Percentiles rank a stretch among this genome's conserved stretches.
Evolutionary conservation across 2,797 vertebrate genomes (phyloP).

Genomic region (Ataeniobius toweri): DNA sequence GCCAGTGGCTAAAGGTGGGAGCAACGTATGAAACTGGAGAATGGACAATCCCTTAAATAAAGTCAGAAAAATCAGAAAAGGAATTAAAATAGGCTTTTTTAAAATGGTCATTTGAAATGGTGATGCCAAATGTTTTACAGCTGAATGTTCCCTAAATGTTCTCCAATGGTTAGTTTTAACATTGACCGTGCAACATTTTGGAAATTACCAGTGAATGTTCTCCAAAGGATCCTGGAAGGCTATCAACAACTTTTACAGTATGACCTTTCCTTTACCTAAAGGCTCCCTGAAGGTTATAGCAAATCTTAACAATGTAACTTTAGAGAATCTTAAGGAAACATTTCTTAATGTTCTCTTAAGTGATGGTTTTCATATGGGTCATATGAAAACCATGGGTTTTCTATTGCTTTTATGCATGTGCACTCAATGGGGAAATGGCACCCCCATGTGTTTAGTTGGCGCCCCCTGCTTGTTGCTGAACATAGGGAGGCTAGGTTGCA

Average conservation of each 20-base stretch:
- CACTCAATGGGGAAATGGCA: background rate
- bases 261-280: background rate
- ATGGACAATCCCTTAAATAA: background rate
- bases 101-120: background rate
- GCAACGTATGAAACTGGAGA: background rate
- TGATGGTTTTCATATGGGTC: background rate
- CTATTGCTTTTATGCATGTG: background rate
- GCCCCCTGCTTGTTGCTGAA: background rate
- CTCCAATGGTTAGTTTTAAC: background rate
- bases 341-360: background rate
- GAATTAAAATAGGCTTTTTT: background rate
- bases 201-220: background rate
- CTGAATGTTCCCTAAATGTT: background rate
- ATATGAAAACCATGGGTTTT: background rate
- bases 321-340: background rate
- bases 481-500: background rate
- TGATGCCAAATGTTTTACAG: background rate
- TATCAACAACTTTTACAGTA: background rate
- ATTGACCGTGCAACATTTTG: background rate
- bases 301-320: background rate
- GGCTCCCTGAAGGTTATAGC: background rate
- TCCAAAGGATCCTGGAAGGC: background rate
- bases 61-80: background rate
- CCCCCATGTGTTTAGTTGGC: background rate
- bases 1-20: background rate